Evolutionary conservation across 2,888 invertebrate species (phyloP).

Genomic region (Ophioninae sp.): DNA sequence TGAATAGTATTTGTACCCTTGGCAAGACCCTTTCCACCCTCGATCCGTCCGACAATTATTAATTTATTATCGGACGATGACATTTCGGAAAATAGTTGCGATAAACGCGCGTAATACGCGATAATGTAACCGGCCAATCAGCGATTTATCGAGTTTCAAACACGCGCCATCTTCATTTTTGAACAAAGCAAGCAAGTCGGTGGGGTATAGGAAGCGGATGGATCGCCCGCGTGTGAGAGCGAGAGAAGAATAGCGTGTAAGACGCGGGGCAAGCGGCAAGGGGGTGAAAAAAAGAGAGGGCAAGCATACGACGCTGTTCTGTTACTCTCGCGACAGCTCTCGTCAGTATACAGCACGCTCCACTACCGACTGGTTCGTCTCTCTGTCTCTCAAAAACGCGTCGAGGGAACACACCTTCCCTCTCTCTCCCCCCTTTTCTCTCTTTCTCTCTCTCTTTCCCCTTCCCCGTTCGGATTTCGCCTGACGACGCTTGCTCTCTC

Average conservation of each 20-base stretch:
- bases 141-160: slow-evolving; percentile 82
- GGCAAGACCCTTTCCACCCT: slow-evolving; percentile 57
- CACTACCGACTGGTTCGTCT: slow-evolving; percentile 69
- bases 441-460: slow-evolving; percentile 24
- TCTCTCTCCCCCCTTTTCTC: slow-evolving; percentile 38
- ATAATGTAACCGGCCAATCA: slow-evolving; percentile 75
- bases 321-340: slow-evolving; percentile 81
- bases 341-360: slow-evolving; percentile 82
- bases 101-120: slow-evolving; percentile 14
- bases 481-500: slow-evolving; percentile 78
- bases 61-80: slow-evolving; percentile 52
- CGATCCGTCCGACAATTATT: slow-evolving; percentile 54
- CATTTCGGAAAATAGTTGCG: slow-evolving; percentile 56
- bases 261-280: slow-evolving; percentile 9
- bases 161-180: slow-evolving; percentile 93
- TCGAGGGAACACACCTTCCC: slow-evolving; percentile 42
- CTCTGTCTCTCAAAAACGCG: slow-evolving; percentile 57
- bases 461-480: slow-evolving; percentile 66
- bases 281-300: slow-evolving; percentile 49
- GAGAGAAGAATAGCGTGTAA: slow-evolving; percentile 38
- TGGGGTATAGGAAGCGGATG: slow-evolving; percentile 57
- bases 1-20: slow-evolving; percentile 74
- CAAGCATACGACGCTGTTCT: slow-evolving; percentile 80
- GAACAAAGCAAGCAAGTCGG: slow-evolving; percentile 84
- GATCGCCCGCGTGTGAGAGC: slow-evolving; percentile 49